These are phyloP conservation scores for Nomada lathburiana DNA, from an alignment of 2,888 invertebrate genomes.

Conservation along the genomic window DNA sequence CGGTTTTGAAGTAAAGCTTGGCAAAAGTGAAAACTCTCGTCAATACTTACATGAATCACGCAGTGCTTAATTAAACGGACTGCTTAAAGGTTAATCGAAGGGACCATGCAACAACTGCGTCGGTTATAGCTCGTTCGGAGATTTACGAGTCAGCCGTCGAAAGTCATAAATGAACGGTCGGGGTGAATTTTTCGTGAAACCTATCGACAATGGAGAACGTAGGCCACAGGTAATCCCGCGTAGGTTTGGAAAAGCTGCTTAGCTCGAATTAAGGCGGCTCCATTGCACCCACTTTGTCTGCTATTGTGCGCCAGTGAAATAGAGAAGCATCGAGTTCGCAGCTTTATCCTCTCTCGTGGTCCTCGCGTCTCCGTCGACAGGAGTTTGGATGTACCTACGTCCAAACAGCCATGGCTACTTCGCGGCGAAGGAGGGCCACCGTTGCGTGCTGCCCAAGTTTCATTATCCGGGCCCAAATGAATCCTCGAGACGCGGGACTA, in stretches of 20 bases:
- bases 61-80: too few relatives aligned
- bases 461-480: conserved; percentile 76
- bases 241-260: conserved; percentile 59
- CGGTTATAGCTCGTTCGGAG: too few relatives aligned
- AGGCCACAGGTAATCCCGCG: conserved; percentile 56
- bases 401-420: neutral
- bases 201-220: conserved; percentile 53
- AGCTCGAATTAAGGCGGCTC: conserved; percentile 48
- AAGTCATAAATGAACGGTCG: conserved; percentile 1
- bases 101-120: too few relatives aligned
- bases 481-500: conserved; percentile 72
- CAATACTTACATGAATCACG: too few relatives aligned
- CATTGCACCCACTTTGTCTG: conserved; percentile 47
- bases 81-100: too few relatives aligned
- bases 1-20: too few relatives aligned
- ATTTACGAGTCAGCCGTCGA: neutral
- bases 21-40: too few relatives aligned
- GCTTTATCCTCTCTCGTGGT: conserved; percentile 15
- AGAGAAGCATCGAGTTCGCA: conserved; percentile 20
- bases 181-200: conserved; percentile 18
- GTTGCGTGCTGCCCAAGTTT: conserved; percentile 76
- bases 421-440: conserved; percentile 5
- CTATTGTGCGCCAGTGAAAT: conserved; percentile 56
- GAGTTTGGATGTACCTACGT: conserved; percentile 3
- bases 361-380: conserved; percentile 11